A percentile compares a stretch with the other conserved stretches of the same genome.
These are phyloP conservation scores for Trichogramma evanescens DNA, from an alignment of 2,888 invertebrate genomes.

Conservation along the genomic window DNA sequence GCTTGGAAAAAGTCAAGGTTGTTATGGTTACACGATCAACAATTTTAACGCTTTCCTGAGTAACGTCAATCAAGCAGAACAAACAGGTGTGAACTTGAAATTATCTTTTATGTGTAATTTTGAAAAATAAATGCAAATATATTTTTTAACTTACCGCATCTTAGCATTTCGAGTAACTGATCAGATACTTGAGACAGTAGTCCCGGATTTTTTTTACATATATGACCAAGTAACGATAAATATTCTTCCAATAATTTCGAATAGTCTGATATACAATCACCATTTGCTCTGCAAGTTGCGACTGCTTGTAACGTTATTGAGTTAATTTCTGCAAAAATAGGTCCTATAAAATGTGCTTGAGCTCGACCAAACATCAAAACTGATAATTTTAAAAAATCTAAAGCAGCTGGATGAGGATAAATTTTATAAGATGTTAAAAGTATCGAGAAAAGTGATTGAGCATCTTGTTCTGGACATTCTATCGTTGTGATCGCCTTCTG, in stretches of 20 bases:
- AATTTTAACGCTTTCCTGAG: not conserved
- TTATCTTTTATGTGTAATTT: not conserved
- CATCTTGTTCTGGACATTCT: constrained; percentile 36
- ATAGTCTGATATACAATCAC: constrained; percentile 52
- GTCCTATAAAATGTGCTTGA: constrained; percentile 35
- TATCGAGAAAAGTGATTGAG: constrained; percentile 32
- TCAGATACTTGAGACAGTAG: constrained; percentile 44
- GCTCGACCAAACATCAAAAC: constrained; percentile 48
- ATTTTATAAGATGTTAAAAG: constrained; percentile 41
- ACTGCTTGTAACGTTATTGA: constrained; percentile 38
- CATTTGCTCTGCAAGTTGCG: constrained; percentile 34
- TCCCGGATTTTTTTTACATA: constrained; percentile 59
- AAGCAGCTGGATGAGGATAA: constrained; percentile 48
- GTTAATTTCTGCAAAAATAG: constrained; percentile 37
- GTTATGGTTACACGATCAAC: constrained; percentile 18
- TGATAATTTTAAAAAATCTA: constrained; percentile 41
- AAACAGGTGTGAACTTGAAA: no score
- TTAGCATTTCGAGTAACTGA: constrained; percentile 44
- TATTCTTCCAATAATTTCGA: constrained; percentile 68
- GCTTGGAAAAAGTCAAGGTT: not conserved
- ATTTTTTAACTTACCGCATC: constrained; percentile 38
- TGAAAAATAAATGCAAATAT: not conserved
- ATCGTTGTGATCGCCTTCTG: constrained; percentile 38
- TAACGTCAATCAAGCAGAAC: no score
- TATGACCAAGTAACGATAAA: constrained; percentile 56